Evolutionary conservation across 2,797 vertebrate genomes (phyloP).

Genomic region (Bryconaethiops microstoma): DNA sequence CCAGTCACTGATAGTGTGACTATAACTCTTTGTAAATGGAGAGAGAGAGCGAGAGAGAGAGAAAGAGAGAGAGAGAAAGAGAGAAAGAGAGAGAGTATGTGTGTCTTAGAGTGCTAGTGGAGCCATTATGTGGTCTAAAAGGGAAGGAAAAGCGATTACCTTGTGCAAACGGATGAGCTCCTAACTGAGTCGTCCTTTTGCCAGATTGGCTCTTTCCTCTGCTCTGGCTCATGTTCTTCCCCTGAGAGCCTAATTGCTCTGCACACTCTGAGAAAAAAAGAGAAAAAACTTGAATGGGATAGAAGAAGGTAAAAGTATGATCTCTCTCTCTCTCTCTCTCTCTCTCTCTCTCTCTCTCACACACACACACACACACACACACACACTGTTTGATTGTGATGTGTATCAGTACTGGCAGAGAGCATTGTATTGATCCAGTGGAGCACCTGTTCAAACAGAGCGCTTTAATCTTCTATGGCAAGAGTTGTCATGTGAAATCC

Average conservation of each 20-base stretch:
- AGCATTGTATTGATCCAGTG: constrained; percentile 39
- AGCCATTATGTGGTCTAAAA: constrained; percentile 60
- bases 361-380: neutral
- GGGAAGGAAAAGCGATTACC: constrained; percentile 66
- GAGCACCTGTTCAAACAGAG: constrained; percentile 19
- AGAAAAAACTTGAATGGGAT: neutral
- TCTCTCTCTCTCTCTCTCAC: no score
- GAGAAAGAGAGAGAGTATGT: neutral
- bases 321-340: no score
- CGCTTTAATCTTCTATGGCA: constrained; percentile 43
- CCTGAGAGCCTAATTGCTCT: constrained; percentile 35
- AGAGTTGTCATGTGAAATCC: constrained; percentile 29
- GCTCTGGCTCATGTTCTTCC: constrained; percentile 43
- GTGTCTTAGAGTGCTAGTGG: constrained; percentile 53
- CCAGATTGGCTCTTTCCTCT: constrained; percentile 60
- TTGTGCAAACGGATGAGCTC: constrained; percentile 69
- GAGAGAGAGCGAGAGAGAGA: neutral
- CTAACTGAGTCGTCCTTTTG: constrained; percentile 62
- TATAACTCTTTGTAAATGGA: constrained; percentile 18
- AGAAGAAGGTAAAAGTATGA: constrained; percentile 1
- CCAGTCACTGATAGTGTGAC: neutral
- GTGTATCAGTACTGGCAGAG: constrained; percentile 23
- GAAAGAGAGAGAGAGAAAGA: neutral
- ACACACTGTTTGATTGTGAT: neutral
- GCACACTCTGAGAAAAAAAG: neutral